Conservation (phyloP, 2,113 vertebrate genomes). For the Laticauda colubrina region DNA sequence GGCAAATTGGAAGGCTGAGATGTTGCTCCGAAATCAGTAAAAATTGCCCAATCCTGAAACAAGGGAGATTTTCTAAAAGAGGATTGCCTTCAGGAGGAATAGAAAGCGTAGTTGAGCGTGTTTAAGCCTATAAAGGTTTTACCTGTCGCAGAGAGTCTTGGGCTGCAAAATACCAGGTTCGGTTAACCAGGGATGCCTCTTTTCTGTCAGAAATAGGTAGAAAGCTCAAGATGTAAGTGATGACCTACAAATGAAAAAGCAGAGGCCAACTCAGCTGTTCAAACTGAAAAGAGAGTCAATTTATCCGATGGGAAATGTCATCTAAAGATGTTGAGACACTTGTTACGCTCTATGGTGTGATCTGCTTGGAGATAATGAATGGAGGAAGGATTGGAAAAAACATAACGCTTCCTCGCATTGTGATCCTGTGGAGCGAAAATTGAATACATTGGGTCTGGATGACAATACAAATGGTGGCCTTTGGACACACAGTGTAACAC, state of each 20-base stretch:
- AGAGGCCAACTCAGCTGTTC: not conserved
- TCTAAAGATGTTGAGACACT: no score
- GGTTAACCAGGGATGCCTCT: conserved; percentile 80
- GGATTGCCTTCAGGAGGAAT: no score
- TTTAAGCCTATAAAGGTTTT: not conserved
- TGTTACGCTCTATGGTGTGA: not conserved
- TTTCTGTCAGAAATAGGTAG: conserved; percentile 79
- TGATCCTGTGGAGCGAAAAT: not conserved
- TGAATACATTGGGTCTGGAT: not conserved
- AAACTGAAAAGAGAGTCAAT: not conserved
- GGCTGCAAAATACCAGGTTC: conserved; percentile 79
- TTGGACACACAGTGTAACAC: not conserved
- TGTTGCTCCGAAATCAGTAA: not conserved
- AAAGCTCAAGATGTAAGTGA: conserved; percentile 80
- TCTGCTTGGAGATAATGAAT: not conserved
- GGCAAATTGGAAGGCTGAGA: not conserved
- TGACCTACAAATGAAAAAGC: conserved; percentile 66
- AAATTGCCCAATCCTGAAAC: not conserved
- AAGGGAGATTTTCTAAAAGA: not conserved
- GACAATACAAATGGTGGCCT: not conserved
- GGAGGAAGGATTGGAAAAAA: not conserved
- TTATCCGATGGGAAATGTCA: not conserved
- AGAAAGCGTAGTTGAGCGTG: no score
- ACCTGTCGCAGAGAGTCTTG: conserved; percentile 80
- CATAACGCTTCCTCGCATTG: not conserved